Conservation (phyloP, 2,113 vertebrate genomes). For the Cyphomyrus plagiostoma region DNA sequence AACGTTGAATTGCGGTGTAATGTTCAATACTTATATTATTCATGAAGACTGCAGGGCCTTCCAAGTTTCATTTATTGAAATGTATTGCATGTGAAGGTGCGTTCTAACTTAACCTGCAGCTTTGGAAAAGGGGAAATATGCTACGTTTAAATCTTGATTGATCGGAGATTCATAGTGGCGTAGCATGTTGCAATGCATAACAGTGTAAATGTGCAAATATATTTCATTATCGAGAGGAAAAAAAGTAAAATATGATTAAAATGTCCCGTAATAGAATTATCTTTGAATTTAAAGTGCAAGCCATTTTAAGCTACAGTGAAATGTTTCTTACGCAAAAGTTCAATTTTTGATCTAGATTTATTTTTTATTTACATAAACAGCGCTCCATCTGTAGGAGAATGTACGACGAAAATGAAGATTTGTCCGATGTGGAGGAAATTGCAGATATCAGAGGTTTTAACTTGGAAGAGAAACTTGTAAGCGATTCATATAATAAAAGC, state of each 20-base stretch:
- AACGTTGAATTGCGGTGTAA: constrained; percentile 20
- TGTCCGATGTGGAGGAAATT: constrained; percentile 92
- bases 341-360: constrained; percentile 3
- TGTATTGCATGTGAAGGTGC: neutral
- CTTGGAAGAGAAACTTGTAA: constrained; percentile 85
- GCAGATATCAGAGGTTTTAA: constrained; percentile 84
- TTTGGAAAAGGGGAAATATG: neutral
- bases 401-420: constrained; percentile 89
- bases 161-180: neutral
- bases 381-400: constrained; percentile 81
- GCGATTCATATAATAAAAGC: constrained; percentile 69
- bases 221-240: neutral
- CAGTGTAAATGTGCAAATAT: neutral
- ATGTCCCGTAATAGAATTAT: neutral
- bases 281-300: neutral
- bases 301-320: neutral
- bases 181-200: neutral
- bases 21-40: constrained; percentile 18
- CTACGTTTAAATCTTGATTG: neutral
- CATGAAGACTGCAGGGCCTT: constrained; percentile 13
- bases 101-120: constrained; percentile 5
- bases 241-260: neutral
- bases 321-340: neutral
- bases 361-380: constrained; percentile 54
- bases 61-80: constrained; percentile 5